phyloP scores from a whole-genome alignment of 2,888 invertebrate genomes.

The Leistus spinibarbis region DNA sequence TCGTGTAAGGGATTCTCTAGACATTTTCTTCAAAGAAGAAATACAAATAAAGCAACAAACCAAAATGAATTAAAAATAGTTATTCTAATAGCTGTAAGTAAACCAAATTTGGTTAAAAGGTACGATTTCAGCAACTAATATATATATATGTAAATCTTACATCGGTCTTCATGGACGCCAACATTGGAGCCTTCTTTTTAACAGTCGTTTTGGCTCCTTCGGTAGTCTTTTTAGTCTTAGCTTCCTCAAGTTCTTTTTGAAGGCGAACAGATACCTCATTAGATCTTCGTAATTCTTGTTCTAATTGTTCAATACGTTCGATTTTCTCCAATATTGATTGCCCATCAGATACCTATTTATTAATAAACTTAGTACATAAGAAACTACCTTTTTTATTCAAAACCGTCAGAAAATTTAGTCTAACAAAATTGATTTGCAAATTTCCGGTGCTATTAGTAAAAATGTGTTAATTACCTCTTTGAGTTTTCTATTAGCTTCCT shows the following conservation, averaged over 20 bases:
- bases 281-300: constrained; percentile 82
- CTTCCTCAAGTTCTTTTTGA: constrained; percentile 73
- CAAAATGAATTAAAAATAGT: constrained; percentile 41
- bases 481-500: constrained; percentile 72
- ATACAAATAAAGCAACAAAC: neutral
- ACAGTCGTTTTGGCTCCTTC: constrained; percentile 55
- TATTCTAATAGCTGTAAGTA: constrained; percentile 67
- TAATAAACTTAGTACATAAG: no score
- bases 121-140: no score
- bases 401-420: no score
- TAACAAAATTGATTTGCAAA: no score
- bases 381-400: no score
- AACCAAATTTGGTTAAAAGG: no score
- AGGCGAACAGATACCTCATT: constrained; percentile 74
- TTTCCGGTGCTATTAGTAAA: no score
- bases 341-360: constrained; percentile 58
- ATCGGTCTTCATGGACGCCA: constrained; percentile 56
- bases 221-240: constrained; percentile 62
- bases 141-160: no score
- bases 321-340: constrained; percentile 67
- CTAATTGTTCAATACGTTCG: constrained; percentile 77
- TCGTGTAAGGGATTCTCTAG: constrained; percentile 74
- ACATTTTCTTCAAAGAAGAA: constrained; percentile 63
- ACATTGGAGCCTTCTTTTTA: constrained; percentile 65
- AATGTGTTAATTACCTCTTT: constrained; percentile 61